phyloP scores from a whole-genome alignment of 1,140 invertebrate genomes.

The Trichoplusia ni region DNA sequence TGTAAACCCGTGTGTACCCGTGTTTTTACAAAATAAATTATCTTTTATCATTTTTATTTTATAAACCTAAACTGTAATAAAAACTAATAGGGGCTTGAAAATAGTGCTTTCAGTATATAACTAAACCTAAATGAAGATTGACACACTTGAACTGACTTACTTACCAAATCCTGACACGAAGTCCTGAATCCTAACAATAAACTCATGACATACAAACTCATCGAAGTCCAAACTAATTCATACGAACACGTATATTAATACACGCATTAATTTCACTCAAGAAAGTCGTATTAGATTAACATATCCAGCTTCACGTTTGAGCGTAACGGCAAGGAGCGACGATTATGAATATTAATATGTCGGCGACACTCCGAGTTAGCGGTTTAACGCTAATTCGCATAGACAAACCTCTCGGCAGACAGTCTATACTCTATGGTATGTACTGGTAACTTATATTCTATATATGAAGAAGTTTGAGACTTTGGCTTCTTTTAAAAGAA shows the following conservation, averaged over 20 bases:
- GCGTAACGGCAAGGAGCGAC: slow-evolving; percentile 59
- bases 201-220: neutral
- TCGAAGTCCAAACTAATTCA: neutral
- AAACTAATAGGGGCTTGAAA: no score
- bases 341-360: slow-evolving; percentile 80
- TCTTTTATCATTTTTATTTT: no score
- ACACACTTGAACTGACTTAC: no score
- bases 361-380: slow-evolving; percentile 63
- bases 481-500: no score
- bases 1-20: no score
- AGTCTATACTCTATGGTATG: slow-evolving; percentile 17
- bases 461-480: neutral
- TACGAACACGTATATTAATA: slow-evolving; percentile 2
- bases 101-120: no score
- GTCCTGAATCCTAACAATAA: neutral
- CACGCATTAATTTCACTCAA: slow-evolving; percentile 37
- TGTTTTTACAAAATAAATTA: no score
- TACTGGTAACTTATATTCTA: neutral
- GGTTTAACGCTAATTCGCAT: slow-evolving; percentile 69
- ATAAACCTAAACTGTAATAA: no score
- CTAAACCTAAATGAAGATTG: no score
- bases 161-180: no score
- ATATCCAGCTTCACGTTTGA: slow-evolving; percentile 56
- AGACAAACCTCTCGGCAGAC: slow-evolving; percentile 59
- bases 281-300: slow-evolving; percentile 69